Base-by-base conservation (phyloP, 1,140 invertebrate genomes). In the Aphelenchoides besseyi region DNA sequence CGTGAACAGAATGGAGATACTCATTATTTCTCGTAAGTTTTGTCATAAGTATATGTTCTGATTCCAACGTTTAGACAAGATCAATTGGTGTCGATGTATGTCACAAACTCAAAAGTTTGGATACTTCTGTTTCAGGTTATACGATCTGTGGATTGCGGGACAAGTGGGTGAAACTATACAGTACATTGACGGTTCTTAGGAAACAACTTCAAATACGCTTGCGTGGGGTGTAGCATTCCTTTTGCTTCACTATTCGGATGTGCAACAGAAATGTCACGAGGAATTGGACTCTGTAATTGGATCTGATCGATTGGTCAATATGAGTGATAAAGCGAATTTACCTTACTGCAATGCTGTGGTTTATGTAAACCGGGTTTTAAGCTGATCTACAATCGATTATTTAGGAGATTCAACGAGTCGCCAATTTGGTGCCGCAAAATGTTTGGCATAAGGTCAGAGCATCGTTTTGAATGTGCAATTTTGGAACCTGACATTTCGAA, bases 371-470 rank as follows among this genome's bases (percentile, higher is more conserved):
- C n/a, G 1, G 16, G 59, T 18, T 61, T 36, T 2, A 29, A n/a
- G 30, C 33, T 52, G n/a, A 61, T 30, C 1, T 16, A n/a, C n/a
- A 61, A 2, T 61, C 2, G 2, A 2, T n/a, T n/a, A 18, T 61
- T 61, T 26, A 61, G 63, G 69, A 71, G 16, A 69, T 32, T 9
- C 68, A 72, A 36, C 69, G 69, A 16, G 5, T 18, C 8, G 9
- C 18, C 64, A 72, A 72, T 54, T n/a, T 72, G 35, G 18, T 71
- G 2, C 32, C 69, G 1, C 18, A 68, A 9, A 71, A 71, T 28
- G 35, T 64, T 3, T 54, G 23, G 29, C 63, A 26, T n/a, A 18
- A 12, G 12, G 41, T 48, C 41, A 48, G 12, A 23, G 12, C 41
- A 16, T 48, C 41, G n/a, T n/a, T n/a, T n/a, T n/a, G n/a, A n/a